These are phyloP conservation scores for Arctia plantaginis DNA, from an alignment of 2,888 invertebrate species.

Conservation along the genomic window DNA sequence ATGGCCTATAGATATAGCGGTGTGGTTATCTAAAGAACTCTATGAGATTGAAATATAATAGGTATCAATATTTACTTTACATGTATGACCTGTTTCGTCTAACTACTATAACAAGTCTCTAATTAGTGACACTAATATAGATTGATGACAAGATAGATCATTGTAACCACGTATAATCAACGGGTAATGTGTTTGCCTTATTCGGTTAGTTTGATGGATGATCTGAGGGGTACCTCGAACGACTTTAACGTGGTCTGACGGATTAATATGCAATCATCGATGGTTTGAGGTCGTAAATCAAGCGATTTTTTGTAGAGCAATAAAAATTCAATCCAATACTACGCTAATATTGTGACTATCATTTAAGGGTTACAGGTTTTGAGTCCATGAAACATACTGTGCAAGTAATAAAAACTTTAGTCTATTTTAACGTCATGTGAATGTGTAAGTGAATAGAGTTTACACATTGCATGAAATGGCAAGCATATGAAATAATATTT, in stretches of 20 bases:
- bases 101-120: slow-evolving; percentile 1
- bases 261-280: slow-evolving; percentile 51
- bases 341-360: no score
- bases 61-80: not conserved
- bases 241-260: slow-evolving; percentile 23
- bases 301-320: slow-evolving; percentile 7
- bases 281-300: slow-evolving; percentile 31
- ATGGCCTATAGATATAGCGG: no score
- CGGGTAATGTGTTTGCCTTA: slow-evolving; percentile 38
- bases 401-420: no score
- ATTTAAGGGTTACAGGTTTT: no score
- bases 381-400: no score
- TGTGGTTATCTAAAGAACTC: no score
- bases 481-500: no score
- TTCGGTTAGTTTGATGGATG: slow-evolving; percentile 41
- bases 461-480: no score
- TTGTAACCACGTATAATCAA: slow-evolving; percentile 39
- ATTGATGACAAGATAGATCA: slow-evolving; percentile 46
- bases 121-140: slow-evolving; percentile 36
- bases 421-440: no score
- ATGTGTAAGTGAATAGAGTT: no score
- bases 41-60: no score
- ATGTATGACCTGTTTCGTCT: not conserved
- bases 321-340: slow-evolving; percentile 6
- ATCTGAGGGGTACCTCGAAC: slow-evolving; percentile 14